Conservation (phyloP, 1,140 invertebrate species). For the Hycleus cichorii region DNA sequence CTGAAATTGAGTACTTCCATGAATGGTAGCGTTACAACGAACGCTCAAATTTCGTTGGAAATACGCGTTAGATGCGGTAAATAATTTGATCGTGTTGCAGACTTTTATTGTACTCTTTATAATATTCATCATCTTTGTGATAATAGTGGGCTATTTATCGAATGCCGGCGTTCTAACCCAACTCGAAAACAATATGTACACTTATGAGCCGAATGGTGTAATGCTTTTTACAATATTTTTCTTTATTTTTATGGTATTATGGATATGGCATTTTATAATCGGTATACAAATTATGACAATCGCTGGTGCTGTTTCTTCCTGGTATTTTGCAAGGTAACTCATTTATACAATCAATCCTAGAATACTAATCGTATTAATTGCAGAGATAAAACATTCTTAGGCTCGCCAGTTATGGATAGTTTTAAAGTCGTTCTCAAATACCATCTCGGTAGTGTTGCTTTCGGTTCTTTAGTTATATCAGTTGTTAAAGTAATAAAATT, state of each 20-base stretch:
- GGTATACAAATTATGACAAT: constrained; percentile 66
- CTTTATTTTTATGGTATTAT: neutral
- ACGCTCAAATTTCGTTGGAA: no score
- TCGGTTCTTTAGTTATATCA: constrained; percentile 51
- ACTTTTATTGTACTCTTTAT: no score
- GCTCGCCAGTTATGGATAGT: neutral
- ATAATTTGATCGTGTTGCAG: no score
- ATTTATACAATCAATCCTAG: no score
- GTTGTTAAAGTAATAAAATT: constrained; percentile 35
- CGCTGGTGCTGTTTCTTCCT: constrained; percentile 58
- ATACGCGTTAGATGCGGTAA: no score
- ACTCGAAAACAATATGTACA: neutral
- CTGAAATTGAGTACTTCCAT: no score
- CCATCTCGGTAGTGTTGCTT: constrained; percentile 64
- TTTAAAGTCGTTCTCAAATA: constrained; percentile 49
- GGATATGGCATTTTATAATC: constrained; percentile 56
- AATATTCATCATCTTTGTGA: no score
- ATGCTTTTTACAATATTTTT: constrained; percentile 6
- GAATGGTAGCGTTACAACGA: no score
- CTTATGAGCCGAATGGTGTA: neutral
- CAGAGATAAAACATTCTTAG: neutral
- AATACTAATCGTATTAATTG: neutral
- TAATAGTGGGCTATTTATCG: no score
- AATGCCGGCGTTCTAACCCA: neutral
- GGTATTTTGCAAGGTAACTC: constrained; percentile 63